Base-by-base conservation (phyloP, 2,888 invertebrate species). In the Clitarchus hookeri region DNA sequence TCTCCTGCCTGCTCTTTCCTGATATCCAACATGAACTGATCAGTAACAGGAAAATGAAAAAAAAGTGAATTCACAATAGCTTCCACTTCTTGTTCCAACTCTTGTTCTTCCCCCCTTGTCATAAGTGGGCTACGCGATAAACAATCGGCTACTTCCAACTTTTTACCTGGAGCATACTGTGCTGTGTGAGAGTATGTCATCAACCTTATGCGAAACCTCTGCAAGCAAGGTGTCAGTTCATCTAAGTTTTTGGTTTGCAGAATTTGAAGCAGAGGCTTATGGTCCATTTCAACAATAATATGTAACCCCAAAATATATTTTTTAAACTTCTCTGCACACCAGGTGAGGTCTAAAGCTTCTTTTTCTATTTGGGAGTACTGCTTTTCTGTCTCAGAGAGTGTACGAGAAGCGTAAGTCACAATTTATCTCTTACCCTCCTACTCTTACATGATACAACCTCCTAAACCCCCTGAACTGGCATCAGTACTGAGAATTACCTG, bases 111-210 rank as follows among this genome's bases (percentile, higher is more conserved):
- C 13, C 44, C n/a, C 16, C 13, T 23, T 13, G 23, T 27, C n/a
- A 78, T 54, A 19, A 87, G 84, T 6, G 88, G 87, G n/a, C 86
- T 87, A 44, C 88, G 83, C 13, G 88, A 88, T 13, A 89, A 85
- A 3, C 87, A 83, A 77, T 89, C 89, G 0, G 89, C 88, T 6
- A 88, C 84, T 19, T 87, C 84, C 13, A 89, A 80, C 0, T 89
- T n/a, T n/a, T n/a, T n/a, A n/a, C n/a, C n/a, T n/a, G n/a, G n/a
- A n/a, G n/a, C n/a, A n/a, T n/a, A n/a, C 86, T 86, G 79, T 25
- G 89, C 87, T 54, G 44, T 23, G 84, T 87, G 88, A 4, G 54
- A 65, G 84, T 87, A 89, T 26, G 89, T 77, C 89, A 89, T 89
- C 83, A 89, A 84, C 27, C 87, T 16, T n/a, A 89, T 54, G 77